Conservation (phyloP, 2,888 invertebrate genomes). For the Brachycybe producta region DNA sequence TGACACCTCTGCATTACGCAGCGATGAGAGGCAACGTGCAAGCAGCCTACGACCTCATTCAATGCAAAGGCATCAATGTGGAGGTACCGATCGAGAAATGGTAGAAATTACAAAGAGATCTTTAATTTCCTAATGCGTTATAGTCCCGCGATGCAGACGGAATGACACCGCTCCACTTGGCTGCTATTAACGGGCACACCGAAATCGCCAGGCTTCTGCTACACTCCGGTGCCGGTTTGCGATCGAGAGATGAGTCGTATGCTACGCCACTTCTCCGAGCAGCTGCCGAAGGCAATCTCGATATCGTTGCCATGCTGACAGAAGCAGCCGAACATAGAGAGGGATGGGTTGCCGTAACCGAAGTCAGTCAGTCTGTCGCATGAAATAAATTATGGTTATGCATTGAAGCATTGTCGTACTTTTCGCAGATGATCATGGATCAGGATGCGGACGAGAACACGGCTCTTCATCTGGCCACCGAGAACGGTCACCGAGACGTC, state of each 20-base stretch:
- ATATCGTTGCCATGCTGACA: slow-evolving; percentile 24
- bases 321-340: slow-evolving; percentile 20
- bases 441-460: slow-evolving; percentile 34
- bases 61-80: slow-evolving; percentile 28
- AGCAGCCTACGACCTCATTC: slow-evolving; percentile 33
- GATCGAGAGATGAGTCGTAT: slow-evolving; percentile 29
- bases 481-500: slow-evolving; percentile 34
- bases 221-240: slow-evolving; percentile 30
- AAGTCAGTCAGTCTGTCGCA: slow-evolving; percentile 10
- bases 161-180: slow-evolving; percentile 38
- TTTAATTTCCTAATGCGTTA: too few species aligned
- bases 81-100: too few species aligned
- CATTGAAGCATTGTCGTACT: too few species aligned
- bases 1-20: slow-evolving; percentile 36
- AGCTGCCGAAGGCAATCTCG: slow-evolving; percentile 28
- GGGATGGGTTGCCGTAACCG: slow-evolving; percentile 24
- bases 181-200: slow-evolving; percentile 34
- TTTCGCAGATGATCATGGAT: slow-evolving; percentile 33
- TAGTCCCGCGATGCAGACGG: slow-evolving; percentile 23
- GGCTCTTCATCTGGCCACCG: slow-evolving; percentile 36
- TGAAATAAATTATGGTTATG: too few species aligned
- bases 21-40: slow-evolving; percentile 37
- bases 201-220: slow-evolving; percentile 32
- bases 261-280: slow-evolving; percentile 36
- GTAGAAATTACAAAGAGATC: too few species aligned